Evolutionary conservation across 2,888 invertebrate genomes (phyloP).

Genomic region (Hololepta plana): DNA sequence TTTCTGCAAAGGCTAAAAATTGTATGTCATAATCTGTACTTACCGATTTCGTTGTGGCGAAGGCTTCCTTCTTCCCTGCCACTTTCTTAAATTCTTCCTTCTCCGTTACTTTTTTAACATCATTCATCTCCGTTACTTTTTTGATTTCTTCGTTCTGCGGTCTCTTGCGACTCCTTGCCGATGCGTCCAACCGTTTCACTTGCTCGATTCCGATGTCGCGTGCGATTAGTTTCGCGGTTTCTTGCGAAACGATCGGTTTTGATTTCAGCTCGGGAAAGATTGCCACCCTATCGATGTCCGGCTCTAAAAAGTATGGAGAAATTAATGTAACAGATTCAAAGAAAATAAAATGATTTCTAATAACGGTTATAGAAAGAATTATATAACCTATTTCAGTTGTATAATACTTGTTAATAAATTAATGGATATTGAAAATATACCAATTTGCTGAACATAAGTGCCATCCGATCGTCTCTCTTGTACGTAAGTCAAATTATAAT

Average conservation of each 20-base stretch:
- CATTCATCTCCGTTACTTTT: too few species aligned
- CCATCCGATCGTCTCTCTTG: constrained; percentile 68
- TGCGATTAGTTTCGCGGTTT: constrained; percentile 12
- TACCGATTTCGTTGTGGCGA: too few species aligned
- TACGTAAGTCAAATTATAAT: constrained; percentile 69
- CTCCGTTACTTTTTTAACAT: too few species aligned
- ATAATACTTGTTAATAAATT: not conserved
- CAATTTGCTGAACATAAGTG: constrained; percentile 41
- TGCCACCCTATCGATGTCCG: constrained; percentile 54
- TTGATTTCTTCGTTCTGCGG: too few species aligned
- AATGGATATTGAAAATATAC: constrained; percentile 12
- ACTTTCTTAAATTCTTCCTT: too few species aligned
- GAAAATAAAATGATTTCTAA: constrained; percentile 5
- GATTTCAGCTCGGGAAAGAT: constrained; percentile 20
- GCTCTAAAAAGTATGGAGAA: constrained; percentile 45
- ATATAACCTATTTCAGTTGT: not conserved
- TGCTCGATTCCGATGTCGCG: too few species aligned
- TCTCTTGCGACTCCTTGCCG: too few species aligned
- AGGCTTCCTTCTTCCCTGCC: too few species aligned
- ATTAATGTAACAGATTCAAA: constrained; percentile 2
- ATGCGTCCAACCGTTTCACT: too few species aligned
- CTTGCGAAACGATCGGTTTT: constrained; percentile 9
- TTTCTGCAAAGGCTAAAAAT: too few species aligned
- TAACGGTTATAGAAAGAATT: too few species aligned
- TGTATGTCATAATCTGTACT: too few species aligned